A percentile compares a stretch with the other conserved stretches of the same genome.
Conservation (phyloP, 2,888 invertebrate genomes). For the Odontocerum albicorne region DNA sequence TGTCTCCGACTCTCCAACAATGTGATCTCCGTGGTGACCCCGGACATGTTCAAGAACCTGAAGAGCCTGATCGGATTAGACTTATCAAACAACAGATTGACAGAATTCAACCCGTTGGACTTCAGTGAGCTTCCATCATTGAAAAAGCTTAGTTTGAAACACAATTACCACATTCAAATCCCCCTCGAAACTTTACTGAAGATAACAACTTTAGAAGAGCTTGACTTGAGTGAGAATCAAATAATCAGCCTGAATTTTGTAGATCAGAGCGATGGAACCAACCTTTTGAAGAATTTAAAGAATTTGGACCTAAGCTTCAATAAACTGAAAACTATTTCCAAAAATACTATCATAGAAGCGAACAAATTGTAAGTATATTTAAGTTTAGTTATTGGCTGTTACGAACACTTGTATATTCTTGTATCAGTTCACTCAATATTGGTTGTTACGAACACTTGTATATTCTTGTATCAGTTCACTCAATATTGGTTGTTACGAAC, state of each 20-base stretch:
- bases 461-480: no score
- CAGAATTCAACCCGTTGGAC: conserved; percentile 47
- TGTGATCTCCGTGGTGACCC: conserved; percentile 49
- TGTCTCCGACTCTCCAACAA: conserved; percentile 56
- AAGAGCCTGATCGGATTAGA: conserved; percentile 52
- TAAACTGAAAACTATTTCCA: conserved; percentile 41
- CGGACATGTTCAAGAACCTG: conserved; percentile 52
- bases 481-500: no score
- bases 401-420: no score
- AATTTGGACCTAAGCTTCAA: conserved; percentile 57
- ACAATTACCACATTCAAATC: conserved; percentile 50
- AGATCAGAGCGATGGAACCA: conserved; percentile 41
- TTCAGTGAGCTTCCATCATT: conserved; percentile 44
- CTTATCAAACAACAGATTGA: conserved; percentile 55
- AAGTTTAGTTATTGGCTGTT: no score
- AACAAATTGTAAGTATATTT: conserved; percentile 49
- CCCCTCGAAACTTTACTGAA: conserved; percentile 48
- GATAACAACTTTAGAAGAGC: conserved; percentile 47
- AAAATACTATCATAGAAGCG: conserved; percentile 48
- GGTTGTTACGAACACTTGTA: no score
- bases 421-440: no score
- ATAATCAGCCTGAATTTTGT: conserved; percentile 48
- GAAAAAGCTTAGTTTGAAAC: conserved; percentile 52
- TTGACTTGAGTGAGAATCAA: conserved; percentile 56
- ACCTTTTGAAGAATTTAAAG: conserved; percentile 45